Evolutionary conservation across 2,113 vertebrate species (phyloP), one percentile per base, ranked within the genome.

Genomic region (Acrocephalus kingi): DNA sequence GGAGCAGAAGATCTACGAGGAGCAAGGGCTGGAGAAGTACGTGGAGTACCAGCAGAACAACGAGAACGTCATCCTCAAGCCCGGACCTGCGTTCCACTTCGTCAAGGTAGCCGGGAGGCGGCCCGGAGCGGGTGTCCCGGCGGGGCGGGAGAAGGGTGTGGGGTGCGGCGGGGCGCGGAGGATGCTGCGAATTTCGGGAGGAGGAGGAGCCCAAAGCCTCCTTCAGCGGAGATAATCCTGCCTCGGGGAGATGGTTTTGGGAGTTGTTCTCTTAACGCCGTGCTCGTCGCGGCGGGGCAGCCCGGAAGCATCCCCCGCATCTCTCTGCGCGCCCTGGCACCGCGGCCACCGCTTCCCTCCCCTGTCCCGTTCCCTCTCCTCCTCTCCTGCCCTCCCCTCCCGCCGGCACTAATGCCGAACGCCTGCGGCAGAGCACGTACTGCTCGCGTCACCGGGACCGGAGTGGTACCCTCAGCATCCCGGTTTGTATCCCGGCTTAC

Each of bases 1-100:
- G 5, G 99, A 99, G 95, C 98, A 97, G 94, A 98, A 98, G 84
- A 96, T 99, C 93, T 99, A 97, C 9, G 98, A 99, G 68, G 97
- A 99, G 4, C 96, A 99, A 12, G 99, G 99, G 6, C 8, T 99
- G 52, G 99, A 99, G 92, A 98, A 98, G 85, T 99, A 99, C 68
- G 99, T 99, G 67, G 90, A 97, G 8, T 95, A 99, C 84, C 99
- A 99, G 73, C 90, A 98, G 95, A 92, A 97, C 2, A 98, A 99
- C 7, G 99, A 99, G 90, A 96, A 97, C 7, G 97, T 99, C 76
- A 98, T 98, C 4, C 98, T 99, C 48, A 98, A 97, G 25, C 98
- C 99, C 0, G 99, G 99, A 18, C 97, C 98, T 0, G 99, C 99
- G 0, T 99, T 99, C 93, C 98, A 98, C 35, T 99, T 99, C 10